Conservation (phyloP, 2,113 vertebrate genomes). For the Irena cyanogastra region DNA sequence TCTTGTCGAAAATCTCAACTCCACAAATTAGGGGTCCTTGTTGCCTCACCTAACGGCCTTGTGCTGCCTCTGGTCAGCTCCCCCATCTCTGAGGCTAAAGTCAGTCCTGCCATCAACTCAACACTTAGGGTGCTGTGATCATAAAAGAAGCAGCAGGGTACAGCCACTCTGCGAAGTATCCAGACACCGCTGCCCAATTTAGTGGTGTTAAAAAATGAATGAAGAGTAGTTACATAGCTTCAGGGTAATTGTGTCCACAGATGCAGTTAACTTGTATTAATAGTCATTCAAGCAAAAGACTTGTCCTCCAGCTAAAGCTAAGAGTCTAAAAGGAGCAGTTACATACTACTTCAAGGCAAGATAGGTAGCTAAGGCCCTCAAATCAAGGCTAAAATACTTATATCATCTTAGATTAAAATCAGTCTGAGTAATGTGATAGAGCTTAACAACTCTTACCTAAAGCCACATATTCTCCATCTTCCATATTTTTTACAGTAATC, state of each 20-base stretch:
- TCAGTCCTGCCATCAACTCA: background rate
- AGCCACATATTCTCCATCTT: conserved; percentile 67
- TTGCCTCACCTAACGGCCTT: background rate
- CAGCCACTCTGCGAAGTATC: background rate
- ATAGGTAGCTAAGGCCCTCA: background rate
- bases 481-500: conserved; percentile 77
- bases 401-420: background rate
- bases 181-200: background rate
- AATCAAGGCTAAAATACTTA: background rate
- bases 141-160: background rate
- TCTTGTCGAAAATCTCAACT: background rate
- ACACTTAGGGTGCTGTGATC: background rate
- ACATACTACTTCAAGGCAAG: background rate
- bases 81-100: background rate
- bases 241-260: background rate
- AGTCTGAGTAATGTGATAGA: background rate
- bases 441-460: conserved; percentile 66
- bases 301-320: background rate
- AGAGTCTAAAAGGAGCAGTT: background rate
- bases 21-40: background rate
- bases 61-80: background rate
- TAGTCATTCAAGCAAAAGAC: background rate
- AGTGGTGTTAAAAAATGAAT: background rate
- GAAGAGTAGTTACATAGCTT: background rate
- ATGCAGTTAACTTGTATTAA: background rate